Conservation (phyloP, 1,140 invertebrate genomes). For the Coelopa frigida region DNA sequence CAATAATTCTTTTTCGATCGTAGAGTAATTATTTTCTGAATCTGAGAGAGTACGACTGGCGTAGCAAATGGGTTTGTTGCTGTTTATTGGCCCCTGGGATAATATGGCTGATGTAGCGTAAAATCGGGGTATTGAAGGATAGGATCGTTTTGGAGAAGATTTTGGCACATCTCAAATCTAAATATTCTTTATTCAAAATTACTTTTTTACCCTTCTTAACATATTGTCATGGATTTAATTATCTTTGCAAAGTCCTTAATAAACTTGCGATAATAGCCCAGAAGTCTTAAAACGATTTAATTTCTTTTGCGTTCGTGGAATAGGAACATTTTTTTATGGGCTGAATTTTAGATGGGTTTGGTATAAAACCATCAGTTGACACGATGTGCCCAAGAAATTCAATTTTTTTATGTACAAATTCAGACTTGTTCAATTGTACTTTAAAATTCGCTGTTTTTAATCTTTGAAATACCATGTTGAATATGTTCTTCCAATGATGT, state of each 20-base stretch:
- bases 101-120: not conserved
- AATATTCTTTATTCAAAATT: not conserved
- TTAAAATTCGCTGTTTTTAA: conserved; percentile 4
- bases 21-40: conserved; percentile 36
- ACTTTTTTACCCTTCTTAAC: not conserved
- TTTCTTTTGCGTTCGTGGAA: not conserved
- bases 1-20: conserved; percentile 47
- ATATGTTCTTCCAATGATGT: conserved; percentile 10
- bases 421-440: conserved; percentile 12
- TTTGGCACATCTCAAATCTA: not conserved
- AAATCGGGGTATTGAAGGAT: conserved; percentile 2
- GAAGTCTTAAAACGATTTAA: conserved; percentile 5
- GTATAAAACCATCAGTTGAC: conserved; percentile 17
- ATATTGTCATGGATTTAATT: conserved; percentile 1
- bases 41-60: conserved; percentile 31
- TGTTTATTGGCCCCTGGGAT: not conserved
- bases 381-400: conserved; percentile 18
- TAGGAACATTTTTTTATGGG: conserved; percentile 9
- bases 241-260: conserved; percentile 4
- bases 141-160: not conserved
- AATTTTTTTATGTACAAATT: conserved; percentile 18
- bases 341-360: conserved; percentile 20
- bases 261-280: not conserved
- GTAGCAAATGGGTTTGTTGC: conserved; percentile 31
- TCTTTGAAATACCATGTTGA: conserved; percentile 5